Evolutionary conservation across 2,888 invertebrate genomes (phyloP), one percentile per base, ranked within the genome.

Genomic region (Drosophila fulvimacula): DNA sequence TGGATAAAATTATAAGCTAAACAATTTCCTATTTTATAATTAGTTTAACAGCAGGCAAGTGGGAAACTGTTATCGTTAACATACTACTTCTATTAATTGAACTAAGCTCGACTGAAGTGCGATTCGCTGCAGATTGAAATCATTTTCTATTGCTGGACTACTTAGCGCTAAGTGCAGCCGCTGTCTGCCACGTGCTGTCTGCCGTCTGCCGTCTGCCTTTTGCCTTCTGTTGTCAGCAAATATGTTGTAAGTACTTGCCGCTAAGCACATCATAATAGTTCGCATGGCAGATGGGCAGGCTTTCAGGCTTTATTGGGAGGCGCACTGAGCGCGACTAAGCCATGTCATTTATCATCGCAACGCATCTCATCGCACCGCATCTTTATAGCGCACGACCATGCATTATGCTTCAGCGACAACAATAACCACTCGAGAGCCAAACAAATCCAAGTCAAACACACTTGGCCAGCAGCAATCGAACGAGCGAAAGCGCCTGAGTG

Each of bases 391-490:
- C 59, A 44, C 27, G 62, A 58, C 41, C 53, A 64, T 71, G 82
- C 79, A 79, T 79, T 74, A 81, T 78, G 82, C 68, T 64, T 66
- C 62, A 59, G 70, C 73, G 88, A 88, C 88, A 83, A 83, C 83
- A 88, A 88, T 85, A 85, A 80, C 77, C 88, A 88, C 83, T 83
- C 51, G 69, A 82, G 69, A 62, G 69, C 59, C 68, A 74, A 69
- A 69, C 66, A 79, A 74, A 69, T 53, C 67, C 63, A 63, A 65
- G 66, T 53, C 78, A 79, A 79, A 79, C 59, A 79, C 48, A 76
- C 71, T 61, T 46, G 53, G 52, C 42, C 34, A 41, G 56, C 48
- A 72, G 57, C 60, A 75, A 73, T 75, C 76, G 72, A 60, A 56
- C 46, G 19, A 17, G 21, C 9, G 21, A 24, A 10, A n/a, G n/a